phyloP scores from a whole-genome alignment of 2,888 invertebrate genomes.

The Anorthoa munda region DNA sequence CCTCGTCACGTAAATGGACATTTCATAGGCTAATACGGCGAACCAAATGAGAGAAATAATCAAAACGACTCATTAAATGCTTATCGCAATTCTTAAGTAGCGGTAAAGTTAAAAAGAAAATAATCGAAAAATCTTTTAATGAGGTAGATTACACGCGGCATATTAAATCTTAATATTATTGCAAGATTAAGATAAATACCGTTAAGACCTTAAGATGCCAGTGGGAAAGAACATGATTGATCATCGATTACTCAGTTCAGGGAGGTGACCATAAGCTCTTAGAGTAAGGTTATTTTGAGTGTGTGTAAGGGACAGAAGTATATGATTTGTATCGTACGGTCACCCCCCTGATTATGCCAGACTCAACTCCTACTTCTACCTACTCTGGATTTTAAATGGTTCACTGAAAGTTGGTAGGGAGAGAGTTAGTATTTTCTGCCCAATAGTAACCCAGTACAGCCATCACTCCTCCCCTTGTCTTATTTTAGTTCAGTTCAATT shows the following conservation, averaged over 20 bases:
- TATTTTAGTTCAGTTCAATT: no score
- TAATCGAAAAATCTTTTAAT: slow-evolving; percentile 16
- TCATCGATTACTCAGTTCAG: background rate
- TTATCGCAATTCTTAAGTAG: slow-evolving; percentile 20
- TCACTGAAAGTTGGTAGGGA: background rate
- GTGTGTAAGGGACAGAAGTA: no score
- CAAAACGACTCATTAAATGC: slow-evolving; percentile 25
- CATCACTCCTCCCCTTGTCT: no score
- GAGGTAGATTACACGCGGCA: background rate
- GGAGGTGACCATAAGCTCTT: no score
- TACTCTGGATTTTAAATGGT: background rate
- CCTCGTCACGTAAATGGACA: background rate
- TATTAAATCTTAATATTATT: background rate
- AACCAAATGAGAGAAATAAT: background rate
- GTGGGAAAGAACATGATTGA: background rate
- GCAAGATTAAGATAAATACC: slow-evolving; percentile 1
- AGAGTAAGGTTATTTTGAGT: no score
- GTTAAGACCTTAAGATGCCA: no score
- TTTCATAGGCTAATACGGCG: background rate
- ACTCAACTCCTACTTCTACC: background rate
- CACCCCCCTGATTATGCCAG: background rate
- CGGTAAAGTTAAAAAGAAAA: slow-evolving; percentile 26
- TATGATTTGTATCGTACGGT: no score
- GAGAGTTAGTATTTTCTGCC: background rate
- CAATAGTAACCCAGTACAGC: no score